Conservation (phyloP, 2,797 vertebrate species). For the Neosilurus mollespiculum region DNA sequence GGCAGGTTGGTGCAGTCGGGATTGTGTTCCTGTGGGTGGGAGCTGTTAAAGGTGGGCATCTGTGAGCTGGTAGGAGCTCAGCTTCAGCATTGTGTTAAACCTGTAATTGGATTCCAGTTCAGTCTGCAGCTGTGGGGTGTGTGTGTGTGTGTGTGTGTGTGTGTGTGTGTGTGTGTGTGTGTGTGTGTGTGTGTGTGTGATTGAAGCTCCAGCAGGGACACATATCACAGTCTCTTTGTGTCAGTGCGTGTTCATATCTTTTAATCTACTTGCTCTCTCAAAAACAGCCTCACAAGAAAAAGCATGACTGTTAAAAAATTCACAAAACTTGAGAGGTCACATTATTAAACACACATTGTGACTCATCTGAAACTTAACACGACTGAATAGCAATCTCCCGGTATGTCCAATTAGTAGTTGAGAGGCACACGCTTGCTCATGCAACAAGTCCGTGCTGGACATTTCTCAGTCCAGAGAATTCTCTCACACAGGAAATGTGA, state of each 20-base stretch:
- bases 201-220: slow-evolving; percentile 5
- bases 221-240: slow-evolving; percentile 19
- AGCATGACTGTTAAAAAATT: not conserved
- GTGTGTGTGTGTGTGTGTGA: slow-evolving; percentile 35
- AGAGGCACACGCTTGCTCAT: not conserved
- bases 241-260: slow-evolving; percentile 19
- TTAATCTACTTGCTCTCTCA: slow-evolving; percentile 22
- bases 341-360: not conserved
- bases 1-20: not conserved
- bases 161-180: slow-evolving; percentile 37
- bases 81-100: slow-evolving; percentile 24
- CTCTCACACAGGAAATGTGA: slow-evolving; percentile 3
- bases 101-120: slow-evolving; percentile 51
- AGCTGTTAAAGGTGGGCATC: slow-evolving; percentile 38
- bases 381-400: not conserved
- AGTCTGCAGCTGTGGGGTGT: slow-evolving; percentile 26
- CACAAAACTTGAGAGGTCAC: not conserved
- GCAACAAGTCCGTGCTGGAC: not conserved
- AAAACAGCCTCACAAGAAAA: not conserved
- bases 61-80: slow-evolving; percentile 22
- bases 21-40: slow-evolving; percentile 2
- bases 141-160: slow-evolving; percentile 20
- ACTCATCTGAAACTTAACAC: slow-evolving; percentile 5
- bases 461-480: slow-evolving; percentile 1
- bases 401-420: slow-evolving; percentile 16